These are phyloP conservation scores for Palythoa caribaeorum DNA, from an alignment of 92 coral and sea anemone species.

Conservation along the genomic window DNA sequence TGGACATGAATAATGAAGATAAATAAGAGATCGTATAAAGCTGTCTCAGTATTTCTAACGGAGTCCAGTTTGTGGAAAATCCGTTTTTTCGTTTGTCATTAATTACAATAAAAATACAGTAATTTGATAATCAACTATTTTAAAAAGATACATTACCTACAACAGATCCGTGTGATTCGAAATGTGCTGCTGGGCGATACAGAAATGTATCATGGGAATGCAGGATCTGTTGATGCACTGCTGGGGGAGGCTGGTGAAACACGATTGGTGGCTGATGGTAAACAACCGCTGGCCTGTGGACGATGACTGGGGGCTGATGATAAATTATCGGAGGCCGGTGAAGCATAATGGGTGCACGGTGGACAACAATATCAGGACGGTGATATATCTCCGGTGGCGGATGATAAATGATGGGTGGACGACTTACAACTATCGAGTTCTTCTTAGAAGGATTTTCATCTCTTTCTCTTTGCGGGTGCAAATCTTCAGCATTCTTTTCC, in stretches of 20 bases:
- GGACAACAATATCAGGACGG: conserved; percentile 99
- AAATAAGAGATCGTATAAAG: no score
- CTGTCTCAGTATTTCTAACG: no score
- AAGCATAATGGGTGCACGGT: conserved; percentile 98
- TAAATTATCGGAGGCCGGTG: conserved; percentile 98
- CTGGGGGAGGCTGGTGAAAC: conserved; percentile 98
- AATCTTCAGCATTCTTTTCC: conserved; percentile 37
- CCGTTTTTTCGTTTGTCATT: no score
- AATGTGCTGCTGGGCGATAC: conserved; percentile 86
- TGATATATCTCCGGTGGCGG: conserved; percentile 99
- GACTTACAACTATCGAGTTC: conserved; percentile 93
- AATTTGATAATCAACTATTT: neutral
- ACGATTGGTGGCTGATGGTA: conserved; percentile 97
- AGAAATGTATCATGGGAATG: conserved; percentile 95
- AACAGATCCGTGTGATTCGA: conserved; percentile 82
- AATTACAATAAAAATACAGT: no score
- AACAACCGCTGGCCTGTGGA: conserved; percentile 98
- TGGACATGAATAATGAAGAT: no score
- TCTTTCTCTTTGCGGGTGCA: conserved; percentile 76
- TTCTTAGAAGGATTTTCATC: conserved; percentile 81
- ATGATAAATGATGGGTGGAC: conserved; percentile 98
- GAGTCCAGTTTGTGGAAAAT: no score
- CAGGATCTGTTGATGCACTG: conserved; percentile 90
- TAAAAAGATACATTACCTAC: conserved; percentile 36
- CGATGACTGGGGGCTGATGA: conserved; percentile 98